Evolutionary conservation across 2,888 invertebrate species (phyloP).

Genomic region (Cephalotes varians): DNA sequence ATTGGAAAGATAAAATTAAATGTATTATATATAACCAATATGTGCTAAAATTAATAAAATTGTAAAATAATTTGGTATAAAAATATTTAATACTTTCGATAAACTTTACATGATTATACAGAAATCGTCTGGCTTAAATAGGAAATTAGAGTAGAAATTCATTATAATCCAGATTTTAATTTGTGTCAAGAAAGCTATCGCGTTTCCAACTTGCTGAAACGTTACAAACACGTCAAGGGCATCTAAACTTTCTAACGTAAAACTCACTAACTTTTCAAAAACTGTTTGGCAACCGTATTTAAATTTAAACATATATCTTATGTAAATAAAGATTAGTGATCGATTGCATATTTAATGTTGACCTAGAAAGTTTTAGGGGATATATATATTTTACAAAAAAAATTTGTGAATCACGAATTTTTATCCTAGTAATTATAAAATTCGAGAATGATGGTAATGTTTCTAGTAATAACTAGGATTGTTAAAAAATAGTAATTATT

Average conservation of each 20-base stretch:
- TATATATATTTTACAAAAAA: neutral
- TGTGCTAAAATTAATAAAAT: neutral
- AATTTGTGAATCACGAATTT: neutral
- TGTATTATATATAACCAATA: neutral
- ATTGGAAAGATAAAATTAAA: slow-evolving; percentile 13
- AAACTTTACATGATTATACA: neutral
- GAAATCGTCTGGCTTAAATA: neutral
- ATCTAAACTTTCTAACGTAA: slow-evolving; percentile 4
- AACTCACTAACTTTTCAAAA: slow-evolving; percentile 20
- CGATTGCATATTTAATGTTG: neutral
- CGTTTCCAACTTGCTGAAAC: slow-evolving; percentile 16
- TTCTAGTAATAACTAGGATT: neutral
- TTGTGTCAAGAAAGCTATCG: neutral
- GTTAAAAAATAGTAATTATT: neutral
- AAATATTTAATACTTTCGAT: neutral
- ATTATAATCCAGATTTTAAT: slow-evolving; percentile 22
- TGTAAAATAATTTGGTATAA: neutral
- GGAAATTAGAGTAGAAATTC: neutral
- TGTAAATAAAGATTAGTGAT: slow-evolving; percentile 5
- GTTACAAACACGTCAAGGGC: slow-evolving; percentile 32
- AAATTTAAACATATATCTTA: slow-evolving; percentile 18
- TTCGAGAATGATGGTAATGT: neutral
- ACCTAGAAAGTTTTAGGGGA: neutral
- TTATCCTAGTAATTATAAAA: neutral
- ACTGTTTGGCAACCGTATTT: slow-evolving; percentile 18